Conservation (phyloP, 2,113 vertebrate species). For the Propithecus coquereli region DNA sequence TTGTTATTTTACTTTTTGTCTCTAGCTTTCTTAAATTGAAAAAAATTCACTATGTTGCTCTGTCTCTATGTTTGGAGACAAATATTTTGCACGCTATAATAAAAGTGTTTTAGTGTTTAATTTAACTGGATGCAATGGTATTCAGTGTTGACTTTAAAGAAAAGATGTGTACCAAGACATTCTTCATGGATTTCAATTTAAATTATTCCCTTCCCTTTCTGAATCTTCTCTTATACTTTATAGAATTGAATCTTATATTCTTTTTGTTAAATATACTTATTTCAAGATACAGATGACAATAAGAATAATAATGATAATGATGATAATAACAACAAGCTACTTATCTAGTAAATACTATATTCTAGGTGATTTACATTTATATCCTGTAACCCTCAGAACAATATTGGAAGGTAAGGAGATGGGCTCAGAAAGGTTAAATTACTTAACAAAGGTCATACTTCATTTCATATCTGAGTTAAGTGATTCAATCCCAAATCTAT, state of each 20-base stretch:
- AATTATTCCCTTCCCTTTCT: background rate
- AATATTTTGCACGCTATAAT: background rate
- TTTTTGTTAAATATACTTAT: slow-evolving; percentile 29
- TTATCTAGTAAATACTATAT: background rate
- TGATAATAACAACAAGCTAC: background rate
- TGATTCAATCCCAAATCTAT: background rate
- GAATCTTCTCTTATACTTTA: background rate
- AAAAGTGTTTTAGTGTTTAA: background rate
- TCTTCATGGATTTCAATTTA: slow-evolving; percentile 17
- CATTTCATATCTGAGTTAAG: background rate
- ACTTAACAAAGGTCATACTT: background rate
- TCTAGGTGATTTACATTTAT: background rate
- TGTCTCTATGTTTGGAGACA: slow-evolving; percentile 49
- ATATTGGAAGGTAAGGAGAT: background rate
- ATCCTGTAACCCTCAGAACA: background rate
- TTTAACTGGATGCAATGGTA: slow-evolving; percentile 25
- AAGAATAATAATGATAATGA: background rate
- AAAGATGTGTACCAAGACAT: slow-evolving; percentile 16
- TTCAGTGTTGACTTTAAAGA: slow-evolving; percentile 31
- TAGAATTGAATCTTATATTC: background rate
- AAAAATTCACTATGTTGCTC: background rate
- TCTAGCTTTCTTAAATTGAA: slow-evolving; percentile 34
- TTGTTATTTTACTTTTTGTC: slow-evolving; percentile 19
- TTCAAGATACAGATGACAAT: background rate
- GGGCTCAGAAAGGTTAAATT: background rate